Base-by-base conservation (phyloP, 2,797 vertebrate species). In the Nyctalus aviator region DNA sequence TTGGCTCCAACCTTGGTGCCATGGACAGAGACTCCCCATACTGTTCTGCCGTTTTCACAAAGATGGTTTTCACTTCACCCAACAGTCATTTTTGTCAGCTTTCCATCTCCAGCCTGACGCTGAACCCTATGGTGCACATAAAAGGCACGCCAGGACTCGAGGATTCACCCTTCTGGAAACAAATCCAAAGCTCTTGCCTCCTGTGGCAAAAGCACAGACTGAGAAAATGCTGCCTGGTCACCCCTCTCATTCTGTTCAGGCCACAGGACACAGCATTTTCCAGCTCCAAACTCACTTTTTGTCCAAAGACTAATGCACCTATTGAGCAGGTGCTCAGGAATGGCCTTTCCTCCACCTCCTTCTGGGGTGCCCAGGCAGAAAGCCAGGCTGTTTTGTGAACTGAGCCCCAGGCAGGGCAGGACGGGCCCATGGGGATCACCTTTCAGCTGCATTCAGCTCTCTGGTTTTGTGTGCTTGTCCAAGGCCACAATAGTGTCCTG, bases 241-340 rank as follows among this genome's bases (percentile, higher is more conserved):
- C 35, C 55, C 32, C 23, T 95, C 94, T 92, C 11, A 0, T 97
- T 95, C 94, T 93, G 72, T 81, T 66, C 84, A 71, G 92, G 78
- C 93, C 55, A 57, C 82, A 94, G 92, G 92, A 83, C 55, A 35
- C 77, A 46, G 86, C 48, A 9, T 90, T 68, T 81, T 88, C 91
- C 96, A 93, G 68, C 71, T 88, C 14, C 88, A 89, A 89, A 89
- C 75, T 92, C 78, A 90, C 66, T 96, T 95, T 97, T 94, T 96
- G 96, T 95, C 71, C 92, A 93, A 68, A 88, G 84, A 84, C 97
- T 93, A 95, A 95, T 72, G 55, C 93, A 92, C 91, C 93, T 77
- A 87, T 83, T 93, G 97, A 95, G 90, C 86, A 79, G 71, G 71
- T 96, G 95, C 96, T 92, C 93, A 97, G 62, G 62, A 88, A 72